Percentiles rank a stretch among this genome's conserved stretches.
phyloP scores from a whole-genome alignment of 2,797 vertebrate species.

The Menidia menidia region DNA sequence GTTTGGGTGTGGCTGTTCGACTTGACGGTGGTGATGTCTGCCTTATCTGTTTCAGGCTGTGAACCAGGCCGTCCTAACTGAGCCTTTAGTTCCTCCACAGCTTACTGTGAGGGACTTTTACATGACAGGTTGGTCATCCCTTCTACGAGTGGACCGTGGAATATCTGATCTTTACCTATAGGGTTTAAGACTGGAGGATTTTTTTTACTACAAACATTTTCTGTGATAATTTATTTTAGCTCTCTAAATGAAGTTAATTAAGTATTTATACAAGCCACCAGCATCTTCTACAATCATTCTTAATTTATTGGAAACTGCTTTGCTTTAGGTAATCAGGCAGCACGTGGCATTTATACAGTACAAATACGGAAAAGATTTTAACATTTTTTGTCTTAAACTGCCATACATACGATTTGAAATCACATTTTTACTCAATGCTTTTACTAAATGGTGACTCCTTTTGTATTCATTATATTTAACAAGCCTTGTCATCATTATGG shows the following conservation, averaged over 20 bases:
- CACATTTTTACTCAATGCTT: background rate
- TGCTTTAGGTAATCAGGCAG: too few relatives aligned
- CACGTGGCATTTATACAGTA: too few relatives aligned
- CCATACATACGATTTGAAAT: background rate
- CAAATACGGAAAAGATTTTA: background rate
- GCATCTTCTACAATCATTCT: background rate
- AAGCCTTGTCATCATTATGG: background rate
- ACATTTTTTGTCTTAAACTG: too few relatives aligned
- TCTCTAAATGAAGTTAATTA: background rate
- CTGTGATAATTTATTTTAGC: background rate
- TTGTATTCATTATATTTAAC: background rate
- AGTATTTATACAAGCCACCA: background rate
- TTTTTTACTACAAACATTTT: background rate
- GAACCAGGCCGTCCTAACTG: conserved; percentile 84
- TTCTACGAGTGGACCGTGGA: background rate
- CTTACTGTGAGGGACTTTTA: conserved; percentile 92
- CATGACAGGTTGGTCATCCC: conserved; percentile 87
- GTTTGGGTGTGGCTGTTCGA: conserved; percentile 13
- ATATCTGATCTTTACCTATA: background rate
- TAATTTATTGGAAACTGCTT: background rate
- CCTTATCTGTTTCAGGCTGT: conserved; percentile 80
- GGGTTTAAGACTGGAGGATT: background rate
- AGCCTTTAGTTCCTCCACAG: conserved; percentile 88
- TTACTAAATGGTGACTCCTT: too few relatives aligned
- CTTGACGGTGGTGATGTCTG: conserved; percentile 13